A percentile compares a stretch with the other conserved stretches of the same genome.
phyloP scores from a whole-genome alignment of 30 jellyfish, hydroid and myxozoan genomes.

The Mastigias papua region DNA sequence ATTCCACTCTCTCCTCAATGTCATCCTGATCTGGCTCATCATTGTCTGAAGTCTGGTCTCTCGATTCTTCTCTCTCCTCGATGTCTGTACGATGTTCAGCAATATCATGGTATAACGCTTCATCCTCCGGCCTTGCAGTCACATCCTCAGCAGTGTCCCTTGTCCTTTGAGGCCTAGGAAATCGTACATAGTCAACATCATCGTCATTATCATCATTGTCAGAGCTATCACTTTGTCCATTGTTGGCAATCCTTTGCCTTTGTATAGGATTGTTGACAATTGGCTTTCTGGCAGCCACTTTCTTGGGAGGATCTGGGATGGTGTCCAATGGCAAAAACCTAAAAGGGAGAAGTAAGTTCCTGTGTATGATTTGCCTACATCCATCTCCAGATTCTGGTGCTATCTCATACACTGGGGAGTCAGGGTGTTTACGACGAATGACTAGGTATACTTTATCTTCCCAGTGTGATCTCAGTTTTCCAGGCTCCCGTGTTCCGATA shows the following conservation, averaged over 20 bases:
- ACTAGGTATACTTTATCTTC: slow-evolving; percentile 27
- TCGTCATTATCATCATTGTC: background rate
- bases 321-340: background rate
- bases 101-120: background rate
- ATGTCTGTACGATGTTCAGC: background rate
- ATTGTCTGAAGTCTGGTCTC: background rate
- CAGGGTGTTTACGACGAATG: slow-evolving; percentile 1
- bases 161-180: background rate
- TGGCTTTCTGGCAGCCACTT: background rate
- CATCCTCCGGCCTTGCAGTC: background rate
- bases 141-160: background rate
- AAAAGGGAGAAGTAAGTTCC: slow-evolving; percentile 34
- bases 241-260: background rate
- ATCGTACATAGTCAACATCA: background rate
- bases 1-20: background rate
- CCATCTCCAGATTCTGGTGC: slow-evolving; percentile 8
- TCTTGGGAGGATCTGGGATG: background rate
- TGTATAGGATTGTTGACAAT: background rate
- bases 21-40: background rate
- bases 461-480: slow-evolving; percentile 8
- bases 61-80: background rate
- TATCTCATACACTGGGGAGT: slow-evolving; percentile 27
- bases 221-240: background rate
- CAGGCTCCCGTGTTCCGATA: background rate
- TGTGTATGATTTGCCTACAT: slow-evolving; percentile 3